Evolutionary conservation across 2,113 vertebrate species (phyloP).

Genomic region (Hirundichthys speculiger): DNA sequence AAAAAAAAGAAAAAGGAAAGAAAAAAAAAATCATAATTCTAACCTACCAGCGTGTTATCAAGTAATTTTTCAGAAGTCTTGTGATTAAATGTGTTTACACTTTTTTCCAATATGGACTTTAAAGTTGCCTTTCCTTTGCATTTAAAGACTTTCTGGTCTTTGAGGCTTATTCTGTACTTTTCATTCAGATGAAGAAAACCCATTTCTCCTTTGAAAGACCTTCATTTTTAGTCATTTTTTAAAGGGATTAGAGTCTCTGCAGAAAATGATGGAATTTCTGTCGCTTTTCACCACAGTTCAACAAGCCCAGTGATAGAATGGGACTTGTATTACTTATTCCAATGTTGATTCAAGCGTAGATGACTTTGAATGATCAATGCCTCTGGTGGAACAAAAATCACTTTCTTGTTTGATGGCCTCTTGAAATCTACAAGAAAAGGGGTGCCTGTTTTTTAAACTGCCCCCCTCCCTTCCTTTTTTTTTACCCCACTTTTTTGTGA

Average conservation of each 20-base stretch:
- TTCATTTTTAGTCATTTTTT: conserved; percentile 73
- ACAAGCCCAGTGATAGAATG: conserved; percentile 73
- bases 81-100: conserved; percentile 55
- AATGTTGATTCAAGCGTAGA: conserved; percentile 68
- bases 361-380: conserved; percentile 71
- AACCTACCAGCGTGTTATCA: conserved; percentile 17
- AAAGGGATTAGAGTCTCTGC: conserved; percentile 72
- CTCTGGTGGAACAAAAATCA: conserved; percentile 53
- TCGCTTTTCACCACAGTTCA: conserved; percentile 74
- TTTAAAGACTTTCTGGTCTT: conserved; percentile 54
- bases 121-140: conserved; percentile 41
- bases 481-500: conserved; percentile 84
- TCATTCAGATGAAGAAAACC: conserved; percentile 69
- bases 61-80: conserved; percentile 26
- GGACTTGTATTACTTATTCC: conserved; percentile 78
- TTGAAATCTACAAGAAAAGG: conserved; percentile 82
- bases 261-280: conserved; percentile 73
- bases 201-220: conserved; percentile 73
- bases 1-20: neutral
- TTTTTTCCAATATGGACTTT: conserved; percentile 61
- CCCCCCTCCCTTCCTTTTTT: conserved; percentile 44
- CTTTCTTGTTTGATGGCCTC: conserved; percentile 81
- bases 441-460: conserved; percentile 85
- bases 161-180: conserved; percentile 55
- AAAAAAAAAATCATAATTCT: neutral